Evolutionary conservation across 1,140 invertebrate genomes (phyloP), one percentile per base, ranked within the genome.

Genomic region (Magallana angulata): DNA sequence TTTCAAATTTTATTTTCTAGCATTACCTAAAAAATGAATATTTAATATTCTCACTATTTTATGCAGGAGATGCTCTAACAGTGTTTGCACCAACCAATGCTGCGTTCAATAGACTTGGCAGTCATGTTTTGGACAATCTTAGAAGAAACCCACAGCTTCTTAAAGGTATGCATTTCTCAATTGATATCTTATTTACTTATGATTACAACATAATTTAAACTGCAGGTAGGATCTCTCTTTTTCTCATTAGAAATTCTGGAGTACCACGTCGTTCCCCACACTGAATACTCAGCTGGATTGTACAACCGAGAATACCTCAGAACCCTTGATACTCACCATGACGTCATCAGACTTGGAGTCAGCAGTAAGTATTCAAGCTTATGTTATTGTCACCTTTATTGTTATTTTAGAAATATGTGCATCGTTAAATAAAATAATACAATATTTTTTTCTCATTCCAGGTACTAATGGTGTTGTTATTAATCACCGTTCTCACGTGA

Each of bases 1-100:
- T 48, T 48, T 48, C 36, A 0, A 48, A 48, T 48, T 5, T 48
- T 5, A 4, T 48, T 48, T 48, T 48, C 1, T 48, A 3, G 0
- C 5, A 2, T 48, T 48, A 3, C 0, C 5, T 2, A 5, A 48
- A 5, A 48, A 48, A 48, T 48, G 36, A 48, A 48, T 48, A 48
- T 48, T 48, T 48, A 48, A 48, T 48, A 48, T 48, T 48, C 5
- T 0, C 36, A 48, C 36, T 24, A 4, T 48, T 48, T 48, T 48
- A 16, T 85, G n/a, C 36, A 90, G 90, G 85, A 59, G 84, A 91
- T 60, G 87, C 56, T 48, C 30, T 91, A 64, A 98, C 97, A 3
- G 96, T 98, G 84, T 98, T 98, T 91, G 97, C 97, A 0, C 97
- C 97, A 5, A 98, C 97, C 0, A 97, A 98, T 94, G 97, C 97